Base-by-base conservation (phyloP, 2,888 invertebrate genomes). In the Plemyria rubiginata region DNA sequence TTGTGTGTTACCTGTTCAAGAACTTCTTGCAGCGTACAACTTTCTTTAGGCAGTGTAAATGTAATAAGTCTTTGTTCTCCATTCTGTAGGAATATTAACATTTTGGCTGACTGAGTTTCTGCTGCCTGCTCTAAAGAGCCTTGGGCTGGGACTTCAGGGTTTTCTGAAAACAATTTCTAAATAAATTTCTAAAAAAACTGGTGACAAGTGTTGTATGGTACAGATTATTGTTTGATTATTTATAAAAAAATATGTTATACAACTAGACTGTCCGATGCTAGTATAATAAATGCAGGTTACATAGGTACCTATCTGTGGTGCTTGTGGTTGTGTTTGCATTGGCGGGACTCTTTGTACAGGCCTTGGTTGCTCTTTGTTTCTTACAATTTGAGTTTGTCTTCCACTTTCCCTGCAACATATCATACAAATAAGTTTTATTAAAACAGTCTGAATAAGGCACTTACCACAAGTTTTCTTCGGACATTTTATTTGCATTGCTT, bases 51-150 rank as follows among this genome's bases (percentile, higher is more conserved):
- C 73, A 96, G 91, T 59, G 96, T 96, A 81, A 97, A 97, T 9
- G 96, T 96, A 58, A 97, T 97, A 65, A 97, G 91, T 78, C 97
- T 94, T 84, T 97, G 97, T 86, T 97, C 96, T 12, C 96, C 96
- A 68, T 95, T 96, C 74, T 95, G 94, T 58, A 96, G 88, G 70
- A 96, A 94, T 45, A 97, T 96, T 76, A 97, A 91, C 97, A 97
- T 97, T 83, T 96, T 95, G 8, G 96, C 96, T 12, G 96, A 96
- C 75, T 95, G 94, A 1, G 94, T 90, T 72, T 94, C 94, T 16
- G 94, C 85, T 7, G 93, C 85, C 67, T 88, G 88, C 62, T 93
- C 87, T 0, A 93, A 92, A 12, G 88, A 80, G 12, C 80, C 93
- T 78, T 65, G 65, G 40, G 86, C 77, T 36, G 77, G 68, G 15